phyloP scores from a whole-genome alignment of 53 echinoderm and acorn worm species.

The Stichopus horrens region DNA sequence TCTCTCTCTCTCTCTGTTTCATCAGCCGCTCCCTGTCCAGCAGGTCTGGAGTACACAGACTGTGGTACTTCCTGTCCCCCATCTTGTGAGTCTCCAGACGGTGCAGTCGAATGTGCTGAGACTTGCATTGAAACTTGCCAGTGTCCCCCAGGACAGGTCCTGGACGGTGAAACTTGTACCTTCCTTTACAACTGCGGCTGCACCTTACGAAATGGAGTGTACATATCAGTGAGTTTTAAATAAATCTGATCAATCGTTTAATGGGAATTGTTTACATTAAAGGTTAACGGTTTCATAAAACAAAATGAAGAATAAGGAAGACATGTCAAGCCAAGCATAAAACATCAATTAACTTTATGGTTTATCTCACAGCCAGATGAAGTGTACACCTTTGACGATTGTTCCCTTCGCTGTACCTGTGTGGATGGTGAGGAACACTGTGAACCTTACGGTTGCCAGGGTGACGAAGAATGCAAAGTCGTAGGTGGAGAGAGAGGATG shows the following conservation, averaged over 20 bases:
- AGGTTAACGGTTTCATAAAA: too few relatives aligned
- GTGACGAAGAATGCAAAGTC: neutral
- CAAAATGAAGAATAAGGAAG: too few relatives aligned
- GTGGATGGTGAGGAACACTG: neutral
- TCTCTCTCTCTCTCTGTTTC: too few relatives aligned
- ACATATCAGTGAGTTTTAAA: conserved; percentile 25
- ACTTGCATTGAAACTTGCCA: conserved; percentile 55
- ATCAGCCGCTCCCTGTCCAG: conserved; percentile 62
- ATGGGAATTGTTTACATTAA: neutral
- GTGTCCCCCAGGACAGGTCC: conserved; percentile 63
- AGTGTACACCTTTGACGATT: neutral
- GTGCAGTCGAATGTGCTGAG: neutral
- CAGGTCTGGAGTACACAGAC: conserved; percentile 54
- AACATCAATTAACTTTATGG: too few relatives aligned
- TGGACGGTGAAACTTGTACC: conserved; percentile 63
- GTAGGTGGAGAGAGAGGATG: conserved; percentile 1
- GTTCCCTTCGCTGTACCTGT: neutral
- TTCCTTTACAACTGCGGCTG: conserved; percentile 68
- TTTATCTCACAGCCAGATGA: neutral
- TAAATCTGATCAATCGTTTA: neutral
- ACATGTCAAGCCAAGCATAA: too few relatives aligned
- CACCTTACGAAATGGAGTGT: conserved; percentile 53
- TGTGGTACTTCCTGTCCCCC: conserved; percentile 64
- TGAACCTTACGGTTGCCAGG: neutral
- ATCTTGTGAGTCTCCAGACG: conserved; percentile 49